Base-by-base conservation (phyloP, 2,113 vertebrate genomes). In the Pagrus major region DNA sequence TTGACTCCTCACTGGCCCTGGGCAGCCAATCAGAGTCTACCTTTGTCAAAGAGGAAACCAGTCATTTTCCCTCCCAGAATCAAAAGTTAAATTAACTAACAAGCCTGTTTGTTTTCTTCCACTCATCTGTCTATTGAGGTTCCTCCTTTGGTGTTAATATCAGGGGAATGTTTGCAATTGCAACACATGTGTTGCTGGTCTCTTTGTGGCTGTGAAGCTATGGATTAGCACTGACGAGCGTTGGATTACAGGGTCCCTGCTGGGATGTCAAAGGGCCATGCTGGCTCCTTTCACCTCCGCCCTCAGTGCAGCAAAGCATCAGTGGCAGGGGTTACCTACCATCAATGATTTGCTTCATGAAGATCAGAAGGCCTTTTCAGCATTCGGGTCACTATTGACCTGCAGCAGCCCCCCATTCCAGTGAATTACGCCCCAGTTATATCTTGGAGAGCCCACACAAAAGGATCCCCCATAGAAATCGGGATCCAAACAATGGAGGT, bases 261-360 rank as follows among this genome's bases (percentile, higher is more conserved):
- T 84, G 90, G 60, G 85, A 87, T 79, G 92, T 93, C 83, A 93
- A 91, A 92, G 74, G 86, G 81, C 81, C 54, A 78, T 71, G 79
- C 90, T 76, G 91, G 87, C 89, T 93, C 85, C 87, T 80, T 93
- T 94, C 90, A 91, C 89, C 88, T 94, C 90, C 77, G 82, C 90
- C 86, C 84, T 91, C 68, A 47, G 80, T 83, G 89, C 63, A 64
- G 87, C 90, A 84, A 80, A 87, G 84, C 86, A 86, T 86, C 78
- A 71, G 83, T 83, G 76, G 84, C 78, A 84, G 78, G 76, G 86
- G 89, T 92, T 89, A 88, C 80, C 67, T 80, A 89, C 88, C 89
- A 68, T 89, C 86, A 94, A 92, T 82, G 88, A 94, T 93, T 94
- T 94, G 77, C 86, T 92, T 95, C 93, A 76, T 92, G 93, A 93